These are phyloP conservation scores for Sesia bembeciformis DNA, from an alignment of 2,888 invertebrate genomes.

Conservation along the genomic window DNA sequence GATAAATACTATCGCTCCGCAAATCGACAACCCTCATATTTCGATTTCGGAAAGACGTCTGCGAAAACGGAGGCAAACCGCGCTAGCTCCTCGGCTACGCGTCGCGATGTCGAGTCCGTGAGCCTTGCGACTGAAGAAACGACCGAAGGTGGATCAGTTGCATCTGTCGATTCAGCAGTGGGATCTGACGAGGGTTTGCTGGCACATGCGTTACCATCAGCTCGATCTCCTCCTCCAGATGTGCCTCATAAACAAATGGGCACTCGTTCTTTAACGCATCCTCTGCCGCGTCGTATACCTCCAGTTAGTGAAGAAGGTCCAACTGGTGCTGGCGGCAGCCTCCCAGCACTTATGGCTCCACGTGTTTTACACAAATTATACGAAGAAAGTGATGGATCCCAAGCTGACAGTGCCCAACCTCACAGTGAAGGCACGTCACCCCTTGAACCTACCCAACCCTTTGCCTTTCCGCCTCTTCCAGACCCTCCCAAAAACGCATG, in stretches of 20 bases:
- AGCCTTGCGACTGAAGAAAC: slow-evolving; percentile 48
- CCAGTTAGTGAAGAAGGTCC: slow-evolving; percentile 50
- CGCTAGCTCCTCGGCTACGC: slow-evolving; percentile 26
- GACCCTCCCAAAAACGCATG: slow-evolving; percentile 51
- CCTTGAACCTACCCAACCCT: slow-evolving; percentile 64
- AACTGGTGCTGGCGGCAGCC: slow-evolving; percentile 45
- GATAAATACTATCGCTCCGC: slow-evolving; percentile 63
- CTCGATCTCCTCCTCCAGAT: slow-evolving; percentile 61
- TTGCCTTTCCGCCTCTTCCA: slow-evolving; percentile 65
- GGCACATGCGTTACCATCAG: slow-evolving; percentile 52
- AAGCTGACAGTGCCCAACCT: slow-evolving; percentile 67
- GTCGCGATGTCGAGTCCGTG: slow-evolving; percentile 41
- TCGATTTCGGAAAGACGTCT: slow-evolving; percentile 50
- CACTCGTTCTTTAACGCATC: slow-evolving; percentile 68
- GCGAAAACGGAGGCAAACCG: slow-evolving; percentile 27
- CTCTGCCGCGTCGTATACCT: slow-evolving; percentile 59
- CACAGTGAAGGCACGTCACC: slow-evolving; percentile 71
- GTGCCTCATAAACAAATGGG: slow-evolving; percentile 62
- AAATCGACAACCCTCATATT: slow-evolving; percentile 48
- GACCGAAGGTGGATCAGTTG: slow-evolving; percentile 67
- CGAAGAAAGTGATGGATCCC: slow-evolving; percentile 69
- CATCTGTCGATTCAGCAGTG: slow-evolving; percentile 76
- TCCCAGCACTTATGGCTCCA: slow-evolving; percentile 53
- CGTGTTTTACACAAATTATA: slow-evolving; percentile 60
- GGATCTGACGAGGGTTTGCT: slow-evolving; percentile 74